Percentiles rank a stretch among this genome's conserved stretches.
These are phyloP conservation scores for Lamellibrachia satsuma DNA, from an alignment of 2,888 invertebrate genomes.

Conservation along the genomic window DNA sequence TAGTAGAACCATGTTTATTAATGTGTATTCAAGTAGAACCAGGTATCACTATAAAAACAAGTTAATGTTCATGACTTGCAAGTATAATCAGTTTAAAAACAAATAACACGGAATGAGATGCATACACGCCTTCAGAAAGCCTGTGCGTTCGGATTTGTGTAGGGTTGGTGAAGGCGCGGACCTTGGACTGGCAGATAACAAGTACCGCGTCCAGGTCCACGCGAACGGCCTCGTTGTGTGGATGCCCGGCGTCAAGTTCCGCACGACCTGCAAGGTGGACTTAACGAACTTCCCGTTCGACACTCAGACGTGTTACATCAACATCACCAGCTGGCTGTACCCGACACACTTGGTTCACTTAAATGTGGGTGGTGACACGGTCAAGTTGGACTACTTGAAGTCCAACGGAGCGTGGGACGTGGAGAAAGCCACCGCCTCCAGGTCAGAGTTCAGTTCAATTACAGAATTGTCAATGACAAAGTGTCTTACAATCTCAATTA, in stretches of 20 bases:
- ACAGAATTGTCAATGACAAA: no score
- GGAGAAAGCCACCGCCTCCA: neutral
- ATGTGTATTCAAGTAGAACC: no score
- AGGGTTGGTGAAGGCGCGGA: neutral
- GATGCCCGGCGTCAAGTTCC: neutral
- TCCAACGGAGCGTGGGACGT: neutral
- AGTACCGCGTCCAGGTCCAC: neutral
- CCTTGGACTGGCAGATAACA: neutral
- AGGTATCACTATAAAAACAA: no score
- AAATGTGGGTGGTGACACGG: neutral
- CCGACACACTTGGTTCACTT: neutral
- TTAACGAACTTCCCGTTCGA: conserved; percentile 22
- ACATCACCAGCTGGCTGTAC: conserved; percentile 19
- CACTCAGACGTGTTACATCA: conserved; percentile 20
- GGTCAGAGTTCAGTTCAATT: no score
- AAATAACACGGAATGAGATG: no score
- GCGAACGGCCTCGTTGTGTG: neutral
- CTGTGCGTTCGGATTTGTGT: neutral
- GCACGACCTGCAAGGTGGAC: neutral
- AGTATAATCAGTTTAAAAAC: no score
- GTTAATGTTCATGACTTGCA: no score
- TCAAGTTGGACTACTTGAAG: neutral
- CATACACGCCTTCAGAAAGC: neutral
- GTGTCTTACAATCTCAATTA: no score
- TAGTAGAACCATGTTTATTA: no score